Percentiles rank a stretch among this genome's conserved stretches.
Conservation (phyloP, 2,113 vertebrate genomes). For the Oncorhynchus gorbuscha region DNA sequence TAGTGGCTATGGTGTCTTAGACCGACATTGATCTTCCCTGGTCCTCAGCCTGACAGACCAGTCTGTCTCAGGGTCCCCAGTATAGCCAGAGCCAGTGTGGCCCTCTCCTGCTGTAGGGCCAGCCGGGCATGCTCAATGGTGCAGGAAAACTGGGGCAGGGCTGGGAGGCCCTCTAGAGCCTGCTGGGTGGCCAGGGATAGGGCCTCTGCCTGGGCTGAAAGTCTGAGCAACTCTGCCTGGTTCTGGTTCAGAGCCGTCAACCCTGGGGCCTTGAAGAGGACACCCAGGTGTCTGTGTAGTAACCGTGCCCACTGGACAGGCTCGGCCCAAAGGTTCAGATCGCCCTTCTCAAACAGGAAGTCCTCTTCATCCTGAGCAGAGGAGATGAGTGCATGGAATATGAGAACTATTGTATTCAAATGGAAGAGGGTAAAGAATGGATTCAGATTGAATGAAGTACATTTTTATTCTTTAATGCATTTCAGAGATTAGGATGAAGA, state of each 20-base stretch:
- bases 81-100: conserved; percentile 70
- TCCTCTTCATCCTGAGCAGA: conserved; percentile 83
- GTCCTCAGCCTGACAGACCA: neutral
- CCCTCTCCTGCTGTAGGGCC: conserved; percentile 74
- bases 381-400: neutral
- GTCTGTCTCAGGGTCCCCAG: conserved; percentile 52
- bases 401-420: too few relatives aligned
- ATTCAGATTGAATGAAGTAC: too few relatives aligned
- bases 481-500: too few relatives aligned
- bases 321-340: conserved; percentile 94
- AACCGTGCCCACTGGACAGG: conserved; percentile 78
- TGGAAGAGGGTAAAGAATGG: too few relatives aligned
- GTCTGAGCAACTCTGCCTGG: conserved; percentile 37
- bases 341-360: conserved; percentile 89
- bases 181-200: conserved; percentile 44
- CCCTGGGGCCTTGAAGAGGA: conserved; percentile 49
- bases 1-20: neutral
- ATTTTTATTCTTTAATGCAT: too few relatives aligned
- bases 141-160: conserved; percentile 81
- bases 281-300: conserved; percentile 76
- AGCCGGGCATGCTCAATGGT: conserved; percentile 78
- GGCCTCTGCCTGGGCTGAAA: conserved; percentile 61
- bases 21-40: neutral
- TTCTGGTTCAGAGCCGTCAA: conserved; percentile 26
- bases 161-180: conserved; percentile 73